Percentiles rank a stretch among this genome's conserved stretches.
Conservation (phyloP, 2,797 vertebrate genomes). For the Austrolebias charrua region DNA sequence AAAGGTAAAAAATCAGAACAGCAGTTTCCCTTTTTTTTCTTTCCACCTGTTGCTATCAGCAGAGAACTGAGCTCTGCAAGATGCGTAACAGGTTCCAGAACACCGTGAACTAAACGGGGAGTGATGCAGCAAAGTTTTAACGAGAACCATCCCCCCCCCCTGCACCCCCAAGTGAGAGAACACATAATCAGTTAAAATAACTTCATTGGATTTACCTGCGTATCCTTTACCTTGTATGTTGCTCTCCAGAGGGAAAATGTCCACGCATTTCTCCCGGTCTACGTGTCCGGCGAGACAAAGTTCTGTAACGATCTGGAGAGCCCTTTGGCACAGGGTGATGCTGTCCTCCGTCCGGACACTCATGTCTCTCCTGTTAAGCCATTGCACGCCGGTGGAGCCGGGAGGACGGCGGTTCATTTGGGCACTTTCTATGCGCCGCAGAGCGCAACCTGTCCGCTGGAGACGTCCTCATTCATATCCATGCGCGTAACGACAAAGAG, state of each 20-base stretch:
- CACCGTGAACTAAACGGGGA: background rate
- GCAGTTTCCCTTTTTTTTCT: background rate
- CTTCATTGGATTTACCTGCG: conserved; percentile 84
- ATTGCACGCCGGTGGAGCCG: conserved; percentile 79
- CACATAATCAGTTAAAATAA: conserved; percentile 1
- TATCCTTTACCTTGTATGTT: conserved; percentile 85
- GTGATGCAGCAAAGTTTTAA: no score
- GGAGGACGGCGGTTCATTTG: conserved; percentile 75
- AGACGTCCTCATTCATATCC: conserved; percentile 70
- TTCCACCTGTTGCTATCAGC: conserved; percentile 61
- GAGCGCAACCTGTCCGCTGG: conserved; percentile 46
- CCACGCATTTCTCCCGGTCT: conserved; percentile 91
- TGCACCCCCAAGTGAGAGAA: no score
- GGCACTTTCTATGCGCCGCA: conserved; percentile 58
- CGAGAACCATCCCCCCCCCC: no score
- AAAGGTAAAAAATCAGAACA: background rate
- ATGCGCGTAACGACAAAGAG: conserved; percentile 39
- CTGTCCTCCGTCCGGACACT: conserved; percentile 88
- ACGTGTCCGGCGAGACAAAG: conserved; percentile 93
- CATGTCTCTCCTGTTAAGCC: conserved; percentile 88
- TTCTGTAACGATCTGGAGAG: conserved; percentile 93
- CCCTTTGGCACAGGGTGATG: conserved; percentile 92
- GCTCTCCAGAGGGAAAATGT: conserved; percentile 89
- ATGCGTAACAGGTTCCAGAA: conserved; percentile 49
- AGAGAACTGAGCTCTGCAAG: conserved; percentile 30